Conservation (phyloP, 2,113 vertebrate species). For the Oncorhynchus mykiss region DNA sequence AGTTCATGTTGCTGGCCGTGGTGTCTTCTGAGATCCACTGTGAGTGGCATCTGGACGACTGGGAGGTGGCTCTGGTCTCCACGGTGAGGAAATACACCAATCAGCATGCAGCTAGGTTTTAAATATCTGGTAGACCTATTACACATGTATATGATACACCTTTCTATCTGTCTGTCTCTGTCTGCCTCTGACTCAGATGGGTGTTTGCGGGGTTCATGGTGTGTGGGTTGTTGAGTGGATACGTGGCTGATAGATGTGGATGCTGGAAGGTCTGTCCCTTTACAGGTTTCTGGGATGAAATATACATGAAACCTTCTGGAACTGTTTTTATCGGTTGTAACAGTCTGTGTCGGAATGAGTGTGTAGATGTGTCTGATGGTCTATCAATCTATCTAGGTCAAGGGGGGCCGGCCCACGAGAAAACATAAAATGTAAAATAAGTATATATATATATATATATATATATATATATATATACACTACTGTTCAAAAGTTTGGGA, state of each 20-base stretch:
- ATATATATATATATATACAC: too few species aligned
- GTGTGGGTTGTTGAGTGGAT: slow-evolving; percentile 83
- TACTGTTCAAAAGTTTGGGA: too few species aligned
- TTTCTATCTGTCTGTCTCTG: too few species aligned
- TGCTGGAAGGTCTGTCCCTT: slow-evolving; percentile 85
- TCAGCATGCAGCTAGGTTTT: not conserved
- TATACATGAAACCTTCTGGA: not conserved
- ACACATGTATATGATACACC: not conserved
- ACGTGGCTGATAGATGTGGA: slow-evolving; percentile 87
- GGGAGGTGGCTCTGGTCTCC: slow-evolving; percentile 94
- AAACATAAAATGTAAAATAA: too few species aligned
- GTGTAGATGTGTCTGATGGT: not conserved
- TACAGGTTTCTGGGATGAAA: slow-evolving; percentile 17
- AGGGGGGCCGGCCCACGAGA: too few species aligned
- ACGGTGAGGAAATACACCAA: slow-evolving; percentile 78
- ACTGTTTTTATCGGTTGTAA: not conserved
- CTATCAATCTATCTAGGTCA: slow-evolving; percentile 65
- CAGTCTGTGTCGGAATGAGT: not conserved
- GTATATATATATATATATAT: too few species aligned
- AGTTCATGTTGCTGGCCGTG: slow-evolving; percentile 94
- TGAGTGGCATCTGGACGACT: slow-evolving; percentile 90
- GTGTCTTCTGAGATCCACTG: slow-evolving; percentile 88
- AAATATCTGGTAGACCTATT: not conserved
- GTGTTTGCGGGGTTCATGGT: slow-evolving; percentile 96
- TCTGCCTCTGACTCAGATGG: slow-evolving; percentile 77